These are phyloP conservation scores for Carabus problematicus DNA, from an alignment of 2,888 invertebrate genomes.

Conservation along the genomic window DNA sequence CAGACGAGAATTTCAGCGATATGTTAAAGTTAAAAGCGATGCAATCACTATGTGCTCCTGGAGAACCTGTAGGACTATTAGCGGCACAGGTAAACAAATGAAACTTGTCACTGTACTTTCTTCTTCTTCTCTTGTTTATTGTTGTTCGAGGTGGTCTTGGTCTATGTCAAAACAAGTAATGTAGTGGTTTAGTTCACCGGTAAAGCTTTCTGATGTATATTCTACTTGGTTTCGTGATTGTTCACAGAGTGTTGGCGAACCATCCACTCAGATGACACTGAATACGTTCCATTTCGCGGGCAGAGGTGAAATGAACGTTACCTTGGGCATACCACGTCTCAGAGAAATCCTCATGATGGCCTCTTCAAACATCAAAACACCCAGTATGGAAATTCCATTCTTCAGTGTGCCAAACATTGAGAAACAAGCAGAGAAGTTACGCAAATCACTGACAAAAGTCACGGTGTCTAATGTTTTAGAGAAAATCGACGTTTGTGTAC, in stretches of 20 bases:
- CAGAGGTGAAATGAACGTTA: constrained; percentile 99
- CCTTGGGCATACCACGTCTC: constrained; percentile 97
- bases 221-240: no score
- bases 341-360: constrained; percentile 97
- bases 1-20: constrained; percentile 64
- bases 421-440: constrained; percentile 70
- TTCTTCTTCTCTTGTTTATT: not conserved
- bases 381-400: constrained; percentile 94
- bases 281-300: constrained; percentile 99
- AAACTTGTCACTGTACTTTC: not conserved
- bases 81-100: constrained; percentile 79
- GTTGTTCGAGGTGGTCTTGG: no score
- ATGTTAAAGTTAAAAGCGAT: constrained; percentile 80
- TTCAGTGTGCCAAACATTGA: constrained; percentile 60
- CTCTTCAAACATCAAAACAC: constrained; percentile 91
- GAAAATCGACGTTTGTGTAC: constrained; percentile 68
- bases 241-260: constrained; percentile 94
- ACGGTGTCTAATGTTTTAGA: constrained; percentile 81
- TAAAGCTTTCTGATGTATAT: not conserved
- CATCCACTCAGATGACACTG: constrained; percentile 99
- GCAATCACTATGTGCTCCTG: constrained; percentile 82
- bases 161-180: not conserved
- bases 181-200: no score
- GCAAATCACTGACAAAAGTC: constrained; percentile 78
- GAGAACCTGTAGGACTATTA: constrained; percentile 94